Percentiles rank a stretch among this genome's conserved stretches.
These are phyloP conservation scores for Chymomyza fuscimana DNA, from an alignment of 2,888 invertebrate species.

Conservation along the genomic window DNA sequence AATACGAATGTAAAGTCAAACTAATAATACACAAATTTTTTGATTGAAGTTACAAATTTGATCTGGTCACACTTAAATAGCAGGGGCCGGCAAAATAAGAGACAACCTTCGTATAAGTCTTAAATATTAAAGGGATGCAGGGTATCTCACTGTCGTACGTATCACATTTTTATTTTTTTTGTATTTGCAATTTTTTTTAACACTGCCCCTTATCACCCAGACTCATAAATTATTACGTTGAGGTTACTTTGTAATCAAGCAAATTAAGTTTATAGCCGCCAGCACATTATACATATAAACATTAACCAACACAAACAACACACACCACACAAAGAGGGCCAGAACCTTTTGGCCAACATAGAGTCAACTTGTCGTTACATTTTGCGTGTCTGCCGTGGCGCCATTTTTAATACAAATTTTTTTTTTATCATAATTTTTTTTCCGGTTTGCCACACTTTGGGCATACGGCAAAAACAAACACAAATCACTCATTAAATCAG, in stretches of 20 bases:
- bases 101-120: too few relatives aligned
- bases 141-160: too few relatives aligned
- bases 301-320: constrained; percentile 11
- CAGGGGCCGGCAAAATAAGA: too few relatives aligned
- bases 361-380: constrained; percentile 46
- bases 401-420: constrained; percentile 20
- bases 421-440: constrained; percentile 11
- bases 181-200: background rate
- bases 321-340: constrained; percentile 8
- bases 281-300: constrained; percentile 38
- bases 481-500: constrained; percentile 65
- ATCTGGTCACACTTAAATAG: too few relatives aligned
- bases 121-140: too few relatives aligned
- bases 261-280: constrained; percentile 68
- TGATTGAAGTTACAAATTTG: too few relatives aligned
- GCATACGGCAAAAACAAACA: constrained; percentile 39
- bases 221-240: constrained; percentile 63
- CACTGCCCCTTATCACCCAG: constrained; percentile 60
- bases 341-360: constrained; percentile 33
- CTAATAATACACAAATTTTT: too few relatives aligned
- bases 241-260: constrained; percentile 68
- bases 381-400: background rate
- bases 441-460: constrained; percentile 14
- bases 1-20: too few relatives aligned
- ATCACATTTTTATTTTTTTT: background rate